Conservation (phyloP, 2,113 vertebrate species). For the Protobothrops mucrosquamatus region DNA sequence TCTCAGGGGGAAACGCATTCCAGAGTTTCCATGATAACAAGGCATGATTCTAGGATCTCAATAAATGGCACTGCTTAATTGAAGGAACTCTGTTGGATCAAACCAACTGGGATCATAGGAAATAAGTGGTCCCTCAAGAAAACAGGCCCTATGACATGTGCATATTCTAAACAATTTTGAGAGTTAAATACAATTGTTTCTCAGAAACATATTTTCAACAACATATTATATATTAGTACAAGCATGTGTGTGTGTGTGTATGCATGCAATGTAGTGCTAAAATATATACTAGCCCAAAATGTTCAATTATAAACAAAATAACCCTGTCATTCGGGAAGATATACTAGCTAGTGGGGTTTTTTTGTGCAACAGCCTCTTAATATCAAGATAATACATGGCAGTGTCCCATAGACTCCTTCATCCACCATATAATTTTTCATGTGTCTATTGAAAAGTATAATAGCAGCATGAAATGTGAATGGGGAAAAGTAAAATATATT, state of each 20-base stretch:
- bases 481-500: not conserved
- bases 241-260: too few species aligned
- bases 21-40: too few species aligned
- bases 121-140: too few species aligned
- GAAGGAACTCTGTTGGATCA: too few species aligned
- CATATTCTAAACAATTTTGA: not conserved
- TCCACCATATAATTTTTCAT: not conserved
- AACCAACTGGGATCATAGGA: too few species aligned
- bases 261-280: not conserved
- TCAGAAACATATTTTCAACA: not conserved
- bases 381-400: not conserved
- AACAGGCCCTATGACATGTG: not conserved
- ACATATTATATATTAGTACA: too few species aligned
- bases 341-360: not conserved
- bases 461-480: not conserved
- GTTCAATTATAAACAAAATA: not conserved
- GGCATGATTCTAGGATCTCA: too few species aligned
- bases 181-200: not conserved
- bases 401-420: not conserved
- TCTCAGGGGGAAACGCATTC: too few species aligned
- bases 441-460: not conserved
- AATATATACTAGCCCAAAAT: not conserved
- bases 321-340: not conserved
- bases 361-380: not conserved
- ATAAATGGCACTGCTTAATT: too few species aligned